A percentile compares a stretch with the other conserved stretches of the same genome.
These are phyloP conservation scores for Cyclophora albipunctata DNA, from an alignment of 2,888 invertebrate genomes.

Conservation along the genomic window DNA sequence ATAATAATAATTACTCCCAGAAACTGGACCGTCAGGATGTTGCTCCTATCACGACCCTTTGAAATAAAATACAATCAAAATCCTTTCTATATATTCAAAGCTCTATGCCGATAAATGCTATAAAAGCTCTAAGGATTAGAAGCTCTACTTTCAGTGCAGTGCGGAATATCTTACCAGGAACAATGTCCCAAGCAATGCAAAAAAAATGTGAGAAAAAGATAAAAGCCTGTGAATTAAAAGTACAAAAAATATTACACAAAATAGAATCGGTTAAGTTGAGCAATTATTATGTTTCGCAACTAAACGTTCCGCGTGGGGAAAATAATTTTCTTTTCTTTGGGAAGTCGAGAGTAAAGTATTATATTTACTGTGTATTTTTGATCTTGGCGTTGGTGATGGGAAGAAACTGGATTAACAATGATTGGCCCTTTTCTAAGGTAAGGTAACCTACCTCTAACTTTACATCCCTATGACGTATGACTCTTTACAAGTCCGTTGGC, in stretches of 20 bases:
- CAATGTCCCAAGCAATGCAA: constrained; percentile 33
- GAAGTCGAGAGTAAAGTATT: no score
- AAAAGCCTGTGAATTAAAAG: constrained; percentile 52
- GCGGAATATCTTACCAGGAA: constrained; percentile 7
- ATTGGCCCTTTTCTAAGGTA: constrained; percentile 33
- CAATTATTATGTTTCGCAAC: constrained; percentile 33
- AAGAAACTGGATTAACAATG: constrained; percentile 30
- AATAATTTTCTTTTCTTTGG: no score
- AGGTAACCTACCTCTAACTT: constrained; percentile 7
- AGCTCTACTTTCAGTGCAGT: constrained; percentile 28
- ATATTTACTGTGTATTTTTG: constrained; percentile 6
- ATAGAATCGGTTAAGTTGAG: constrained; percentile 45
- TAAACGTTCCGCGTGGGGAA: constrained; percentile 24
- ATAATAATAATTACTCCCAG: no score
- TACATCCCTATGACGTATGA: no score
- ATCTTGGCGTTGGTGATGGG: constrained; percentile 16
- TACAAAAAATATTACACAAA: constrained; percentile 51
- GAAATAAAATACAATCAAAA: no score
- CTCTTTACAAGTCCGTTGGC: no score
- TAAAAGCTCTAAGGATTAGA: constrained; percentile 1
- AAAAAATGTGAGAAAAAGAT: constrained; percentile 50
- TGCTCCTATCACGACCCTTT: no score
- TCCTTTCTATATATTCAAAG: neutral
- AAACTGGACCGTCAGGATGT: no score
- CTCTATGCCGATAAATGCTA: neutral